phyloP scores from a whole-genome alignment of 2,113 vertebrate species.

The Epinephelus cyanopodus region DNA sequence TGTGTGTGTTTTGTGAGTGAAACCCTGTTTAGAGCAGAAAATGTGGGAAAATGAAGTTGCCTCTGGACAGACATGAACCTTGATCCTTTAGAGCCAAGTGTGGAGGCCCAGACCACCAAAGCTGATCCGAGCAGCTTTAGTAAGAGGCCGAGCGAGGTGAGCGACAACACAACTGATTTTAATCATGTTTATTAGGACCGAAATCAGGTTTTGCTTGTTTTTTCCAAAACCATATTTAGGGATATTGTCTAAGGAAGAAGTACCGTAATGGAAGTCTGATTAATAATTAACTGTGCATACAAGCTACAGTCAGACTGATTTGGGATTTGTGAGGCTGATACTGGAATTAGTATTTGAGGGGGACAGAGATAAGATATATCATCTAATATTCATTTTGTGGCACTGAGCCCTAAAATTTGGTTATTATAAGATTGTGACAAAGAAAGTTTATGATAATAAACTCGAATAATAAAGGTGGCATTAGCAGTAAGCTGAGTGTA shows the following conservation, averaged over 20 bases:
- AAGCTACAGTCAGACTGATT: too few species aligned
- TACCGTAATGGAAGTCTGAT: not conserved
- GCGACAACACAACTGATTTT: slow-evolving; percentile 29
- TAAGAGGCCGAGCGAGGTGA: slow-evolving; percentile 39
- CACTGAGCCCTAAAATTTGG: not conserved
- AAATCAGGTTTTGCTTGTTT: slow-evolving; percentile 17
- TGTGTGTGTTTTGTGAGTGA: slow-evolving; percentile 35
- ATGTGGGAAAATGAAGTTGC: slow-evolving; percentile 72
- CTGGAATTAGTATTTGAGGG: not conserved
- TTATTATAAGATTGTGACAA: not conserved
- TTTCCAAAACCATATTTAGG: not conserved
- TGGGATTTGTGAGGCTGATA: not conserved
- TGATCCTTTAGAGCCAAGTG: slow-evolving; percentile 68
- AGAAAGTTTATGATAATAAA: not conserved
- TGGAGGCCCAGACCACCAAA: slow-evolving; percentile 61
- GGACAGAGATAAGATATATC: not conserved
- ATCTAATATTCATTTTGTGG: not conserved
- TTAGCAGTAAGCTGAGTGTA: not conserved
- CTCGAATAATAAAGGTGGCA: not conserved
- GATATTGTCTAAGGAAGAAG: slow-evolving; percentile 1
- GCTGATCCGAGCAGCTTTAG: slow-evolving; percentile 59
- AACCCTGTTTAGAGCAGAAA: slow-evolving; percentile 49
- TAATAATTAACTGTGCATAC: not conserved
- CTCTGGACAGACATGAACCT: slow-evolving; percentile 60
- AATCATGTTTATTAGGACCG: slow-evolving; percentile 28